These are phyloP conservation scores for Zonitis immaculata DNA, from an alignment of 2,888 invertebrate species.

Conservation along the genomic window DNA sequence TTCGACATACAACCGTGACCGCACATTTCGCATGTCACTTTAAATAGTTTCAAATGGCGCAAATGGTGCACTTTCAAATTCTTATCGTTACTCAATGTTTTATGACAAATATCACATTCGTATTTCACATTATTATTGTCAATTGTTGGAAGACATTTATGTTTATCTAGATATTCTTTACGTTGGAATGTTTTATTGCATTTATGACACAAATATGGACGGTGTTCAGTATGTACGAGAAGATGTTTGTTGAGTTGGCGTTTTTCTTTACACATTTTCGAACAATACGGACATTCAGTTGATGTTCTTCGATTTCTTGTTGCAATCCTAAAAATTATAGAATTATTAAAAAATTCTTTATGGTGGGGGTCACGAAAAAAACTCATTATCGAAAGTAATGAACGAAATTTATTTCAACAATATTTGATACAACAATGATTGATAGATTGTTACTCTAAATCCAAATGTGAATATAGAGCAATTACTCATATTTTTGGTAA, in stretches of 20 bases:
- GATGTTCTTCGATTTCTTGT: too few relatives aligned
- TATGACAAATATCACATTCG: neutral
- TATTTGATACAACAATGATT: too few relatives aligned
- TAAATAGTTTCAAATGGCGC: neutral
- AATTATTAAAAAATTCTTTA: too few relatives aligned
- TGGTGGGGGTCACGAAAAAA: too few relatives aligned
- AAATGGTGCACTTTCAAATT: neutral
- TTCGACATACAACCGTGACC: neutral
- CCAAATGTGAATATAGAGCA: too few relatives aligned
- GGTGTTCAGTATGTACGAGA: neutral
- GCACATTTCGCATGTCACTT: neutral
- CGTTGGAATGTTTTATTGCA: neutral
- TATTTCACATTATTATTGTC: neutral
- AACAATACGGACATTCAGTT: neutral
- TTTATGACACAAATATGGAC: neutral
- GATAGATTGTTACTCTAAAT: too few relatives aligned
- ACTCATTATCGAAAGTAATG: too few relatives aligned
- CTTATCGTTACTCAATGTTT: neutral
- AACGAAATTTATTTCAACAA: too few relatives aligned
- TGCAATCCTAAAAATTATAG: too few relatives aligned
- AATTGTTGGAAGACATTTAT: neutral
- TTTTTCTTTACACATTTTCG: neutral
- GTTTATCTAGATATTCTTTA: neutral
- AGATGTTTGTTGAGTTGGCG: neutral
- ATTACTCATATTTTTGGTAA: too few relatives aligned